Evolutionary conservation across 2,797 vertebrate species (phyloP), one percentile per base, ranked within the genome.

Genomic region (Sebastes oblongus): DNA sequence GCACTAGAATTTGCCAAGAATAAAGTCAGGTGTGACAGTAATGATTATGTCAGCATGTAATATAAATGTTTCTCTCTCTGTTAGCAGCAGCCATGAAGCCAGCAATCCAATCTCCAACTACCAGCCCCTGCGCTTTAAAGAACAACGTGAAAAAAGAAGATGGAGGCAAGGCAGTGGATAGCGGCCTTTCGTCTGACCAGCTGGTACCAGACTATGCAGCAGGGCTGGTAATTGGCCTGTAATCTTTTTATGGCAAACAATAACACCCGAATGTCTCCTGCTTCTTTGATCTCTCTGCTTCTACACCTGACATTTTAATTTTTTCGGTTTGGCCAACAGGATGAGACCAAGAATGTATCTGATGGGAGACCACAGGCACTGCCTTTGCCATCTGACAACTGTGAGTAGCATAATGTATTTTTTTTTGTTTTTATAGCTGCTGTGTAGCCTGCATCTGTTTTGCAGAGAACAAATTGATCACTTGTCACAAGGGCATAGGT

Each of bases 121-220:
- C 77, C 71, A 93, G 88, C 90, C 92, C 89, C 14, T 76, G 88
- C 25, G 69, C 83, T 78, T 85, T 90, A 77, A 92, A 91, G 78
- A 90, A 84, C 81, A 86, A 82, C 1, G 18, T 80, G 72, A 95
- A 93, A 78, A 92, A 80, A 73, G 94, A 95, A 66, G 92, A 94
- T 55, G 93, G 87, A 82, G 85, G 55, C 77, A 91, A 91, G 73
- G 78, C 36, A 2, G 93, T 93, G 78, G 94, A 95, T 61, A 82
- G 82, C 27, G 68, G 87, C 16, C 67, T 90, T 27, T 90, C 84
- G 1, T 89, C 93, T 13, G 94, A 96, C 92, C 95, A 96, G 85
- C 75, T 95, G 87, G 92, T 94, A 52, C 94, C 95, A n/a, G 92
- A 95, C 84, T 89, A 89, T 58, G 88, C 92, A 54, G 80, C 81